These are phyloP conservation scores for Chionomys nivalis DNA, from an alignment of 2,113 vertebrate species.

Conservation along the genomic window DNA sequence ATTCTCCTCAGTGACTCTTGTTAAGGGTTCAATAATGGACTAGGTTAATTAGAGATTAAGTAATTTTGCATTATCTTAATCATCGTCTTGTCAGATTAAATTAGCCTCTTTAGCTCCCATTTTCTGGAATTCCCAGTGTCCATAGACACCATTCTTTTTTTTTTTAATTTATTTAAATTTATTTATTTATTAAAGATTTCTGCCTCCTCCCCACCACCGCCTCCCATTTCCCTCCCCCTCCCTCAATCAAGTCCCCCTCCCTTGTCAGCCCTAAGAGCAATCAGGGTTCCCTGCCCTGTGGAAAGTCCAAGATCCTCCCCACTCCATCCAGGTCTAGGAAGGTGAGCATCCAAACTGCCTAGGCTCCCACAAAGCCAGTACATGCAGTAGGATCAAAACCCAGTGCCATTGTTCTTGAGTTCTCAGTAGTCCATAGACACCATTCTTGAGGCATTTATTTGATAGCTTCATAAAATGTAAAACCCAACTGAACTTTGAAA, in stretches of 20 bases:
- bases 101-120: constrained; percentile 74
- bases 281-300: too few relatives aligned
- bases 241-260: too few relatives aligned
- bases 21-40: constrained; percentile 46
- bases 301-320: too few relatives aligned
- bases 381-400: too few relatives aligned
- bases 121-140: constrained; percentile 64
- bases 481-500: constrained; percentile 65
- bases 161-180: too few relatives aligned
- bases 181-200: too few relatives aligned
- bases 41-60: constrained; percentile 69
- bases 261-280: too few relatives aligned
- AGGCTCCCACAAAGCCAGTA: too few relatives aligned
- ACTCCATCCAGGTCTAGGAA: too few relatives aligned
- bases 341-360: too few relatives aligned
- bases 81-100: constrained; percentile 70
- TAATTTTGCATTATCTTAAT: constrained; percentile 64
- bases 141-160: constrained; percentile 7
- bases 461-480: constrained; percentile 61
- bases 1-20: constrained; percentile 64
- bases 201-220: too few relatives aligned
- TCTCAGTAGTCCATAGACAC: constrained; percentile 44
- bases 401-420: constrained; percentile 60
- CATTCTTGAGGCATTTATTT: constrained; percentile 56
- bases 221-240: too few relatives aligned